Base-by-base conservation (phyloP, 2,888 invertebrate species). In the Drosophila stalkeri region DNA sequence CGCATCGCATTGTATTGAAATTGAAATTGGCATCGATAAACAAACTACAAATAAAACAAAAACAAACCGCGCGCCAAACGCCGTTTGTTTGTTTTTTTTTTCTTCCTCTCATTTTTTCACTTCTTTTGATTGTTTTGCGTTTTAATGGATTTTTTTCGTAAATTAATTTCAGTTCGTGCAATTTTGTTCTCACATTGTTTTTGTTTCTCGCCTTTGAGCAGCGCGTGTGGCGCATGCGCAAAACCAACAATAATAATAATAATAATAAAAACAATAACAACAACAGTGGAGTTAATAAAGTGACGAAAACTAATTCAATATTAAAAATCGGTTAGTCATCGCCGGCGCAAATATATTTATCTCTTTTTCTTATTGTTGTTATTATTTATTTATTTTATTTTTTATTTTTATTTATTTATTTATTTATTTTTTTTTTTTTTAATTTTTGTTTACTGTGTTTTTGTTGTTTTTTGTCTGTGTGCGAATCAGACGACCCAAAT, bases 61-160 rank as follows among this genome's bases (percentile, higher is more conserved):
- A 47, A 47, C 47, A 49, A 49, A 67, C 41, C 72, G 77, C 80
- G 77, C 80, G 77, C 76, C 67, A 78, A 78, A 68, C 60, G 20
- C 57, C 49, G 54, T 41, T 52, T 33, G 52, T 54, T 23, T 31
- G 20, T 46, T 27, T 44, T 31, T 27, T 27, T 31, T 49, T 49
- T n/a, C 47, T n/a, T 49, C 49, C 20, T 12, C 14, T 9, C 16
- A 23, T 54, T 37, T 69, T 47, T 61, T 54, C 20, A 20, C 3
- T 43, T 61, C 27, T 37, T 39, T 55, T 41, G 39, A 51, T 51
- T 41, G 55, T 31, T 41, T 27, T 55, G 41, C 31, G 55, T 23
- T 44, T 57, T 44, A 57, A 59, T 57, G 37, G 11, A 41, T 56
- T 44, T 60, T 18, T 11, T 37, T 44, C 16, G 18, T n/a, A 57